phyloP scores from a whole-genome alignment of 1,140 invertebrate genomes.

The Nylanderia fulva region DNA sequence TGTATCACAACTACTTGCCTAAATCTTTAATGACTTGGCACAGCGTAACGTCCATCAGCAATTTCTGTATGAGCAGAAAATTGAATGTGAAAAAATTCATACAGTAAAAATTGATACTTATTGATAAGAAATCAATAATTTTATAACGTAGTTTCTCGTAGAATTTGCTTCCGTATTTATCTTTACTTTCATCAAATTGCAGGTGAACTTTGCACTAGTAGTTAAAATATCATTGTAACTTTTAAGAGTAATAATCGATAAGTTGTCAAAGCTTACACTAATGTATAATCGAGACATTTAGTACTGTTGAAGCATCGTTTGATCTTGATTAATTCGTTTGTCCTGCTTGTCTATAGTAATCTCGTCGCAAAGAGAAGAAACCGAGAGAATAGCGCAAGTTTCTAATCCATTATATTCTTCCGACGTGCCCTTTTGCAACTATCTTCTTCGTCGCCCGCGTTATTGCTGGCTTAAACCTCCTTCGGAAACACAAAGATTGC shows the following conservation, averaged over 20 bases:
- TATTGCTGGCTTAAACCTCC: conserved; percentile 54
- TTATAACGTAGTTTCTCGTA: neutral
- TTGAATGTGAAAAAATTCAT: neutral
- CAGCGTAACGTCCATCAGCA: conserved; percentile 24
- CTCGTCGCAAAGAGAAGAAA: conserved; percentile 23
- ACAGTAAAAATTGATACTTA: neutral
- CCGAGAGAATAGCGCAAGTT: conserved; percentile 32
- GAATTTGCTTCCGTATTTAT: conserved; percentile 23
- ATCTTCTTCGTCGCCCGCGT: conserved; percentile 34
- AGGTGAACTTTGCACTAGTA: conserved; percentile 27
- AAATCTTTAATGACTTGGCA: conserved; percentile 54
- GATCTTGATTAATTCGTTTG: conserved; percentile 25
- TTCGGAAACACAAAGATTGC: conserved; percentile 55
- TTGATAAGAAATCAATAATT: conserved; percentile 20
- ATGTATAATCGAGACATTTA: conserved; percentile 46
- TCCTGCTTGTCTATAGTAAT: conserved; percentile 23
- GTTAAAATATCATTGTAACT: conserved; percentile 18
- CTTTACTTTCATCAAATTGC: conserved; percentile 40
- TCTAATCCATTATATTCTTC: conserved; percentile 59
- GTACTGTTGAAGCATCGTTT: conserved; percentile 22
- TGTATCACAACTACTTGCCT: conserved; percentile 51
- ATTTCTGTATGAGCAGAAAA: conserved; percentile 16
- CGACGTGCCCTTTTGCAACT: conserved; percentile 21
- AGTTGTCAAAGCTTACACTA: conserved; percentile 39
- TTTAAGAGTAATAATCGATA: conserved; percentile 29